Evolutionary conservation across 2,797 vertebrate species (phyloP), one percentile per base, ranked within the genome.

Genomic region (Notolepis coatsorum): DNA sequence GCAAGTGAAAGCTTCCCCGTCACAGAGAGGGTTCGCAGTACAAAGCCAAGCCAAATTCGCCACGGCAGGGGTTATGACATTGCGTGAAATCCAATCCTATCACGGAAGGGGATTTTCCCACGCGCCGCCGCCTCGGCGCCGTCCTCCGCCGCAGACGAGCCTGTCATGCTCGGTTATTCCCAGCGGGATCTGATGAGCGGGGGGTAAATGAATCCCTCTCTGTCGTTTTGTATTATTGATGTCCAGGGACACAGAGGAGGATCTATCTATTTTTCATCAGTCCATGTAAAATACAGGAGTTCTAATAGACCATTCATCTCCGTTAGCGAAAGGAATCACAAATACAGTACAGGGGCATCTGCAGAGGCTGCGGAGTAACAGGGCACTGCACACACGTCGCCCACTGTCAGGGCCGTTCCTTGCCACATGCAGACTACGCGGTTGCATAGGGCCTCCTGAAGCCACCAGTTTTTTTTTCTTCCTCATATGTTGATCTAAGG

Each of bases 251-350:
- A 59, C 6, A 50, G 68, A 75, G 54, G 54, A 72, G 74, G 78
- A 88, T 76, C 67, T 77, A 80, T 90, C 76, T 84, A 79, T 86
- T 81, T 89, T 88, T 87, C 77, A 91, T 88, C 81, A 84, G 77
- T 64, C 86, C 75, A 84, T 88, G 83, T 82, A 84, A 88, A 84
- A 89, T 88, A 76, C 71, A 88, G 41, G 64, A 74, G 67, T 10
- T 48, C 81, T 91, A 88, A 89, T 80, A 80, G 82, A 54, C 66
- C 70, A 84, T 81, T 86, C 75, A 71, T 89, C 81, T 82, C 66
- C 71, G 70, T 84, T 86, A 81, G 71, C 50, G 53, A 73, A 63
- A 58, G 59, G 57, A 71, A 55, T 51, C 55, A 52, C 79, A 67
- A 77, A 75, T 78, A 77, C 5, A 65, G 55, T 68, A 43, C n/a